Percentiles rank a stretch among this genome's conserved stretches.
phyloP scores from a whole-genome alignment of 2,888 invertebrate genomes.

The Leptinotarsa peninsularis region DNA sequence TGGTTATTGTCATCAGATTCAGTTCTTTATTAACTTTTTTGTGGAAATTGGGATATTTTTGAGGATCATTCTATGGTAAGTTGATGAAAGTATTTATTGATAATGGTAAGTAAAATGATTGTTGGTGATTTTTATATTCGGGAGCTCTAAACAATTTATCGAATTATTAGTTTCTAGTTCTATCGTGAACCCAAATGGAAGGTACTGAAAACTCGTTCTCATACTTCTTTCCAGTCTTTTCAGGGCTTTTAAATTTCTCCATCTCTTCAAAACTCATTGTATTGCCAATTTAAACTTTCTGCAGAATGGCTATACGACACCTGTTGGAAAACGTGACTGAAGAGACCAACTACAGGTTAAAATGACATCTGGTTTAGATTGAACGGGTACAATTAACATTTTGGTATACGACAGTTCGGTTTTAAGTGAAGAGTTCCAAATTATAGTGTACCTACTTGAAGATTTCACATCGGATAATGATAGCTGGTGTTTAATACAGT shows the following conservation, averaged over 20 bases:
- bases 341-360: slow-evolving; percentile 12
- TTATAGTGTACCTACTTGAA: slow-evolving; percentile 18
- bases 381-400: slow-evolving; percentile 4
- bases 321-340: slow-evolving; percentile 9
- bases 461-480: slow-evolving; percentile 2
- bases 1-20: no score
- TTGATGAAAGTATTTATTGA: no score
- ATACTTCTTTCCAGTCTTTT: background rate
- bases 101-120: no score
- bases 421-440: background rate
- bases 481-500: background rate
- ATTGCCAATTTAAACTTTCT: slow-evolving; percentile 1
- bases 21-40: no score
- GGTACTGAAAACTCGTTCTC: no score
- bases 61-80: no score
- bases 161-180: no score
- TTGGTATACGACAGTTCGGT: background rate
- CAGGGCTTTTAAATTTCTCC: background rate
- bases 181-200: no score
- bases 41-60: no score
- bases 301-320: background rate
- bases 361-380: slow-evolving; percentile 17
- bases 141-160: no score
- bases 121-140: no score
- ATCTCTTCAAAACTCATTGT: background rate